These are phyloP conservation scores for Heliconius cydno DNA, from an alignment of 2,888 invertebrate species.

Conservation along the genomic window DNA sequence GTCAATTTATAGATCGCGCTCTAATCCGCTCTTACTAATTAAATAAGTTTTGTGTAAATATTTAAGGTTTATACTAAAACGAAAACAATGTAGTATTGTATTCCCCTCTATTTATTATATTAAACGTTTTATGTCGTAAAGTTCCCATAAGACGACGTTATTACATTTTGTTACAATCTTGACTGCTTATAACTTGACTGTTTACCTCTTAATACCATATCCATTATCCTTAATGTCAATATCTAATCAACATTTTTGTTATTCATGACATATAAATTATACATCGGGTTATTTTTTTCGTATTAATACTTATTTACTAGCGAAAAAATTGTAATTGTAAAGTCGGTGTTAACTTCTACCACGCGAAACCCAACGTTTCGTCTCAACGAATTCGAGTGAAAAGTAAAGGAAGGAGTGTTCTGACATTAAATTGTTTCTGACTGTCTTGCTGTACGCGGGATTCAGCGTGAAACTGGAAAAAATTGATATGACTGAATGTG, in stretches of 20 bases:
- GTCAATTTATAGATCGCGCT: too few relatives aligned
- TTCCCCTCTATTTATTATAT: slow-evolving; percentile 19
- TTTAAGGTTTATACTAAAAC: background rate
- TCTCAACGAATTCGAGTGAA: too few relatives aligned
- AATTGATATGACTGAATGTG: background rate
- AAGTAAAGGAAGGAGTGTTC: too few relatives aligned
- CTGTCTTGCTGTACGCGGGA: background rate
- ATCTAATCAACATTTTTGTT: background rate
- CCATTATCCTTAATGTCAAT: slow-evolving; percentile 9
- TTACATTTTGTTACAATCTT: slow-evolving; percentile 45
- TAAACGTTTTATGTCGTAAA: slow-evolving; percentile 45
- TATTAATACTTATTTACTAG: too few relatives aligned
- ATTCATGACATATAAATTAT: background rate
- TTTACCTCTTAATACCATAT: slow-evolving; percentile 26
- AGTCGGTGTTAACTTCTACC: too few relatives aligned
- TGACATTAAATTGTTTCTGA: too few relatives aligned
- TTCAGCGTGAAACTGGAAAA: background rate
- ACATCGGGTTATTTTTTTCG: too few relatives aligned
- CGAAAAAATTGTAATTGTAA: too few relatives aligned
- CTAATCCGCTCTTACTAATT: background rate
- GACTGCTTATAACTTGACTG: slow-evolving; percentile 35
- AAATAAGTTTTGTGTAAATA: slow-evolving; percentile 18
- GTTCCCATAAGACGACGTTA: slow-evolving; percentile 44
- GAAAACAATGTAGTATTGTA: slow-evolving; percentile 22
- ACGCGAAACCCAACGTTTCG: too few relatives aligned